Conservation (phyloP, 2,888 invertebrate genomes). For the Dynastes tityus region DNA sequence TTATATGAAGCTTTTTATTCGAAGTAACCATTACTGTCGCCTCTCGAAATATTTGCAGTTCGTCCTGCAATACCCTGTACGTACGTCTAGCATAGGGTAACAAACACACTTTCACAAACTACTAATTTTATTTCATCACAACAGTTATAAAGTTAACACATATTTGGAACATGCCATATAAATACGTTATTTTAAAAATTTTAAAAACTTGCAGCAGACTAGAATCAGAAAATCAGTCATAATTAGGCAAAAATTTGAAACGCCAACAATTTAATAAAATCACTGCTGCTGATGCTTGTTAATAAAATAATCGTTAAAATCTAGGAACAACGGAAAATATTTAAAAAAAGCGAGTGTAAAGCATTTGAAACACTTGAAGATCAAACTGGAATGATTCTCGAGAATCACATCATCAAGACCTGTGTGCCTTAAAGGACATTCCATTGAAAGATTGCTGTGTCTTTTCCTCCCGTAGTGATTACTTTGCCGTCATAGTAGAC, state of each 20-base stretch:
- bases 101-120: too few relatives aligned
- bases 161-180: too few relatives aligned
- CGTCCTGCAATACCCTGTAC: too few relatives aligned
- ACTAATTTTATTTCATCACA: too few relatives aligned
- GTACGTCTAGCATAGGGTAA: too few relatives aligned
- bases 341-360: conserved; percentile 13
- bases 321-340: conserved; percentile 7
- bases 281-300: background rate
- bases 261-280: conserved; percentile 1
- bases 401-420: background rate
- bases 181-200: background rate
- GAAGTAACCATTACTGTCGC: too few relatives aligned
- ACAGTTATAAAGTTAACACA: too few relatives aligned
- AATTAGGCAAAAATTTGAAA: background rate
- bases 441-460: conserved; percentile 94
- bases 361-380: conserved; percentile 4
- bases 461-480: conserved; percentile 88
- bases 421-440: conserved; percentile 68
- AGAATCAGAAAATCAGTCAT: conserved; percentile 41
- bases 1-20: too few relatives aligned
- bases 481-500: conserved; percentile 88
- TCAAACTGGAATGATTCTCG: conserved; percentile 12
- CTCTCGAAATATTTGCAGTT: too few relatives aligned
- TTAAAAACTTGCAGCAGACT: conserved; percentile 27
- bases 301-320: conserved; percentile 16